Percentiles rank a stretch among this genome's conserved stretches.
Conservation (phyloP, 1,140 invertebrate genomes). For the Pentalonia nigronervosa region DNA sequence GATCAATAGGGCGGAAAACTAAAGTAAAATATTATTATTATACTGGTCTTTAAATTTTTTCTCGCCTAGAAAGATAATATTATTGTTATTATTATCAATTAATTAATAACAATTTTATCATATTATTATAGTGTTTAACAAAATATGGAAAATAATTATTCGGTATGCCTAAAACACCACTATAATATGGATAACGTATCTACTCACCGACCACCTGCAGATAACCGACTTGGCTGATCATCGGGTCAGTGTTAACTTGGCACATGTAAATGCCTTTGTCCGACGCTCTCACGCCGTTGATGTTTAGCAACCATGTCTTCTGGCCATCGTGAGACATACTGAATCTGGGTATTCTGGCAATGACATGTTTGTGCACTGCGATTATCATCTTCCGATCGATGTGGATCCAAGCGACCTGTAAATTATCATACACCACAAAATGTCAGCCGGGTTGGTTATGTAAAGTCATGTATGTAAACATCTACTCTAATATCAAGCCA, state of each 20-base stretch:
- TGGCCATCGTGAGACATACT: constrained; percentile 90
- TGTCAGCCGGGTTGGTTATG: no score
- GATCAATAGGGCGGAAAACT: neutral
- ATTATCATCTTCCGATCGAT: constrained; percentile 93
- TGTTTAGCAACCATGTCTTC: constrained; percentile 90
- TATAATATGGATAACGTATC: no score
- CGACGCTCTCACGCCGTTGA: constrained; percentile 85
- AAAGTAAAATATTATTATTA: neutral
- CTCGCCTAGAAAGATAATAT: neutral
- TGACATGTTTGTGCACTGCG: constrained; percentile 88
- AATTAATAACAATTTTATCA: no score
- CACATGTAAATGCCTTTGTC: constrained; percentile 92
- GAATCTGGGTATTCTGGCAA: constrained; percentile 84
- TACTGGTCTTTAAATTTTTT: neutral
- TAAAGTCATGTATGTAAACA: no score
- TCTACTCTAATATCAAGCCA: neutral
- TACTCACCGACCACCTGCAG: constrained; percentile 91
- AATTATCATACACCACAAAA: neutral
- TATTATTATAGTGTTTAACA: no score
- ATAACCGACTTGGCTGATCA: constrained; percentile 93
- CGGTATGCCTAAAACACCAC: neutral
- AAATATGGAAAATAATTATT: neutral
- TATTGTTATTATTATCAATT: neutral
- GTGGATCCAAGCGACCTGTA: constrained; percentile 90
- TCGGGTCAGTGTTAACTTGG: constrained; percentile 92